phyloP scores from a whole-genome alignment of 2,888 invertebrate genomes.

The Trachelus tabidus region DNA sequence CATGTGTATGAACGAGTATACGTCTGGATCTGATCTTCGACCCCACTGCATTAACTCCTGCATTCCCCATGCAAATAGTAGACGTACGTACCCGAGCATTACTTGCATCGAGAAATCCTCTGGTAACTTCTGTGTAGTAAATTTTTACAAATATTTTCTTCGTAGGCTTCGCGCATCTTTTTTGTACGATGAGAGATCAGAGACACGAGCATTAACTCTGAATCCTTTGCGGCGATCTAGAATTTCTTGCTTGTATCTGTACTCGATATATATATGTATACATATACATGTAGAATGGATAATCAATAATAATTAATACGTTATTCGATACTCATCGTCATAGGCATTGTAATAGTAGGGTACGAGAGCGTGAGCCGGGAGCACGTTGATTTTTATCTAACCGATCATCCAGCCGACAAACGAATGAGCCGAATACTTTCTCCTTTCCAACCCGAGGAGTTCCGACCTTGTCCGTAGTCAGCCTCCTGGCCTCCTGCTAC shows the following conservation, averaged over 20 bases:
- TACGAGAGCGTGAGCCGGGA: slow-evolving; percentile 12
- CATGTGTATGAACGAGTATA: background rate
- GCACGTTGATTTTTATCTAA: slow-evolving; percentile 26
- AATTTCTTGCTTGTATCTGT: background rate
- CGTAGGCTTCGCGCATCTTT: background rate
- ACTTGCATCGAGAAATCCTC: background rate
- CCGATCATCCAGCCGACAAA: slow-evolving; percentile 23
- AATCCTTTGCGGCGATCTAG: background rate
- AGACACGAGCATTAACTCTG: background rate
- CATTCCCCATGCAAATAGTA: background rate
- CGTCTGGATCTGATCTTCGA: background rate
- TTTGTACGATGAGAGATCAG: background rate
- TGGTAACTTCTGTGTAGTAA: background rate
- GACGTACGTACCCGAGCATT: background rate
- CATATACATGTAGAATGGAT: background rate
- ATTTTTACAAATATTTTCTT: background rate
- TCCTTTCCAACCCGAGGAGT: slow-evolving; percentile 46
- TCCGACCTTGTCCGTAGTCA: slow-evolving; percentile 49
- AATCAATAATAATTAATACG: background rate
- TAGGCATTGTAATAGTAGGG: slow-evolving; percentile 17
- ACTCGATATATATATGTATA: too few species aligned
- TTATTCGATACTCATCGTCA: background rate
- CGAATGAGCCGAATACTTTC: slow-evolving; percentile 52
- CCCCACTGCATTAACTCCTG: background rate
- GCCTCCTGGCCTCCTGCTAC: slow-evolving; percentile 33